Evolutionary conservation across 2,888 invertebrate genomes (phyloP).

Genomic region (Nasonovia ribisnigri): DNA sequence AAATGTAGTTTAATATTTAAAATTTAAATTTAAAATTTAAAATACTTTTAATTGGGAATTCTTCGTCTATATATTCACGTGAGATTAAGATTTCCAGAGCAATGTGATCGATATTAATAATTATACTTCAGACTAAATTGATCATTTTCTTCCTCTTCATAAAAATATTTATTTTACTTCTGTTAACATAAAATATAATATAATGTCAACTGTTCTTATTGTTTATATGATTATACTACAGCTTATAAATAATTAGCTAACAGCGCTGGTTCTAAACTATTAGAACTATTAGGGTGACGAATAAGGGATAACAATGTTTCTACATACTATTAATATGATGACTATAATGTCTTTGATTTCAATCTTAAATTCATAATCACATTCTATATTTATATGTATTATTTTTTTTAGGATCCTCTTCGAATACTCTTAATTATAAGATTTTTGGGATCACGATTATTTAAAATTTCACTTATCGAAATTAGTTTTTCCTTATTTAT

Average conservation of each 20-base stretch:
- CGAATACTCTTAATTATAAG: background rate
- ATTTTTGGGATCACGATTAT: conserved; percentile 9
- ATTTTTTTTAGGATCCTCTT: conserved; percentile 65
- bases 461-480: too few relatives aligned
- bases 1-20: conserved; percentile 1
- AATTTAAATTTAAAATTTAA: background rate
- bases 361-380: conserved; percentile 20
- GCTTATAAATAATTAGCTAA: too few relatives aligned
- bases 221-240: background rate
- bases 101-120: conserved; percentile 39
- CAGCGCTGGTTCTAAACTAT: background rate
- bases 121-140: conserved; percentile 27
- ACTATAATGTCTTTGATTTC: conserved; percentile 68
- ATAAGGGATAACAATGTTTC: conserved; percentile 15
- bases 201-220: background rate
- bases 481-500: too few relatives aligned
- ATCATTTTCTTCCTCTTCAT: conserved; percentile 46
- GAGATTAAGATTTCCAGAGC: conserved; percentile 23
- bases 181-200: conserved; percentile 11
- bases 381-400: conserved; percentile 28
- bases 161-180: conserved; percentile 50
- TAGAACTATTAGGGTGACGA: background rate
- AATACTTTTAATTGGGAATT: conserved; percentile 47
- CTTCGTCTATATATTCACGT: conserved; percentile 24
- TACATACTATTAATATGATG: conserved; percentile 67